Percentiles rank a stretch among this genome's conserved stretches.
These are phyloP conservation scores for Hippopotamus amphibius DNA, from an alignment of 2,113 vertebrate species.

Conservation along the genomic window DNA sequence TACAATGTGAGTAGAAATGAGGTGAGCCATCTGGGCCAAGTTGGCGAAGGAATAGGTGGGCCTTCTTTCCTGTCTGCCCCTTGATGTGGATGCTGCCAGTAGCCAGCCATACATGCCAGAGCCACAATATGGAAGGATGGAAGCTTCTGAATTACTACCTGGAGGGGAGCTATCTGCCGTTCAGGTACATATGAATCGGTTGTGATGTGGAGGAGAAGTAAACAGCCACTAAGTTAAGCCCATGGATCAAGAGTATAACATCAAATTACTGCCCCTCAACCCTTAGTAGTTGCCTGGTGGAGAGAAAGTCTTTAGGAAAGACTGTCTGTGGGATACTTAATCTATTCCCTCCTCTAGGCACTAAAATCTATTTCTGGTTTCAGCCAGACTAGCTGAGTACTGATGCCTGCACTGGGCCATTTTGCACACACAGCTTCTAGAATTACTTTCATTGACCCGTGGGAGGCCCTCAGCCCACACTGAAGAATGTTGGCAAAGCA, in stretches of 20 bases:
- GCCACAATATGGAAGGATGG: not conserved
- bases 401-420: not conserved
- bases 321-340: not conserved
- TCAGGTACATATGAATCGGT: not conserved
- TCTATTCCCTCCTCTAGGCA: not conserved
- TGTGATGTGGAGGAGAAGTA: not conserved
- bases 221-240: not conserved
- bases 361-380: not conserved
- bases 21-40: not conserved
- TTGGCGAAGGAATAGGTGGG: not conserved
- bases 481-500: not conserved
- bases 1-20: not conserved
- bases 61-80: not conserved
- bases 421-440: not conserved
- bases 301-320: constrained; percentile 1
- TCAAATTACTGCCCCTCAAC: not conserved
- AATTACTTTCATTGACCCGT: not conserved
- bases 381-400: not conserved
- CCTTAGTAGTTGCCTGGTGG: not conserved
- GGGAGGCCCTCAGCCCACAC: not conserved
- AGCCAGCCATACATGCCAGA: not conserved
- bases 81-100: not conserved
- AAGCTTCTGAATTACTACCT: not conserved
- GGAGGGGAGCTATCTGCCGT: not conserved
- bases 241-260: not conserved